Base-by-base conservation (phyloP, 2,797 vertebrate species). In the Choloepus didactylus region DNA sequence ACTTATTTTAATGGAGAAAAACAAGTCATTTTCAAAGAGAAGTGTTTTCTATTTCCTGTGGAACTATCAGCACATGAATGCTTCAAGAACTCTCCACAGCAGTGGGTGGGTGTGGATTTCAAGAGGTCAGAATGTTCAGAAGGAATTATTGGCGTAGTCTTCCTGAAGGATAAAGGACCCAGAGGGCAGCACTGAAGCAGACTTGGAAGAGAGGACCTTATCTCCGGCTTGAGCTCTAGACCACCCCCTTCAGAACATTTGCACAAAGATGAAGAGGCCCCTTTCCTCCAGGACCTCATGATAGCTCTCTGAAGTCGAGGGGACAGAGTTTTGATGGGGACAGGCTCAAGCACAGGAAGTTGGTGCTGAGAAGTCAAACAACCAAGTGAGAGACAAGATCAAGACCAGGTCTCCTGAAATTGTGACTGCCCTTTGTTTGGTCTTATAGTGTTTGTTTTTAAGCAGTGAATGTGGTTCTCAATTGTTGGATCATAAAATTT, bases 11-110 rank as follows among this genome's bases (percentile, higher is more conserved):
- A 66, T 35, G 66, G 44, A 35, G 54, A 7, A 75, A 59, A 73
- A 21, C 19, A 56, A 29, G 46, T 89, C 62, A 23, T 93, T 89
- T 84, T 85, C 80, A 87, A 82, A 72, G n/a, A 89, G 23, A 80
- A 81, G 31, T 76, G 19, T 94, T 87, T 73, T 87, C 23, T 62
- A 8, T 91, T 73, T n/a, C 29, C 31, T 35, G 5, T 67, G 31
- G 44, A 91, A 60, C 4, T 23, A 25, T 84, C 67, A 67, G 27
- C 86, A 16, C 10, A 2, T 27, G 31, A 77, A 38, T 51, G 38
- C 25, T 80, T 83, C 14, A 41, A 56, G 60, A 91, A 60, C 29
- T 23, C 76, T 38, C 35, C 56, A 0, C 21, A 31, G 2, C 21
- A 3, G 3, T 44, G 41, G 62, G 62, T 8, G 64, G 16, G 64